Percentiles rank a stretch among this genome's conserved stretches.
These are phyloP conservation scores for Jaculus jaculus DNA, from an alignment of 2,113 vertebrate species.

Conservation along the genomic window DNA sequence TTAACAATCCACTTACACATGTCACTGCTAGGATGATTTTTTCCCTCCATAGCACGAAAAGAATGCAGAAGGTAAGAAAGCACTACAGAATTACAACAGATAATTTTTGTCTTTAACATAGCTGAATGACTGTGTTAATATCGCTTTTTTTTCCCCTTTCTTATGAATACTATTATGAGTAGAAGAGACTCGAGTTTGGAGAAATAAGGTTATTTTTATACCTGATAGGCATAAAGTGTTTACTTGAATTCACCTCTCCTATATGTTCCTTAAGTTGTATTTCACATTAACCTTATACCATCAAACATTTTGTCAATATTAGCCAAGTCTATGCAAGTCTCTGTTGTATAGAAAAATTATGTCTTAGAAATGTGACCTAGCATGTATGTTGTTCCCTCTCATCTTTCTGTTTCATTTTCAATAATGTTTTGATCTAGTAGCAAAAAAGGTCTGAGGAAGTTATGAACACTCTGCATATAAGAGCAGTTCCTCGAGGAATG, in stretches of 20 bases:
- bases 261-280: conserved; percentile 70
- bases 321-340: conserved; percentile 57
- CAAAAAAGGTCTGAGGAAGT: conserved; percentile 58
- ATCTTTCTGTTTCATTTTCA: conserved; percentile 69
- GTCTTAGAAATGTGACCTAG: conserved; percentile 70
- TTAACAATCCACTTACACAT: conserved; percentile 41
- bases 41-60: conserved; percentile 39
- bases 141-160: neutral
- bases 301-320: conserved; percentile 71
- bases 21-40: conserved; percentile 38
- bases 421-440: conserved; percentile 75
- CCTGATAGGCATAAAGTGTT: conserved; percentile 66
- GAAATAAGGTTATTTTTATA: conserved; percentile 61
- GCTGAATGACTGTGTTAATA: conserved; percentile 49
- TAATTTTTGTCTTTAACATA: conserved; percentile 49
- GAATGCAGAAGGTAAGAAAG: conserved; percentile 56
- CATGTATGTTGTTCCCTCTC: conserved; percentile 66
- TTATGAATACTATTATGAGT: conserved; percentile 44
- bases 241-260: conserved; percentile 65
- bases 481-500: conserved; percentile 70
- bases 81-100: conserved; percentile 50
- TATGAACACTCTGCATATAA: conserved; percentile 66
- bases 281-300: conserved; percentile 73
- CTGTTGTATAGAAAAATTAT: conserved; percentile 72
- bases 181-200: conserved; percentile 52